These are phyloP conservation scores for Cheilosia vernalis DNA, from an alignment of 2,888 invertebrate genomes.

Conservation along the genomic window DNA sequence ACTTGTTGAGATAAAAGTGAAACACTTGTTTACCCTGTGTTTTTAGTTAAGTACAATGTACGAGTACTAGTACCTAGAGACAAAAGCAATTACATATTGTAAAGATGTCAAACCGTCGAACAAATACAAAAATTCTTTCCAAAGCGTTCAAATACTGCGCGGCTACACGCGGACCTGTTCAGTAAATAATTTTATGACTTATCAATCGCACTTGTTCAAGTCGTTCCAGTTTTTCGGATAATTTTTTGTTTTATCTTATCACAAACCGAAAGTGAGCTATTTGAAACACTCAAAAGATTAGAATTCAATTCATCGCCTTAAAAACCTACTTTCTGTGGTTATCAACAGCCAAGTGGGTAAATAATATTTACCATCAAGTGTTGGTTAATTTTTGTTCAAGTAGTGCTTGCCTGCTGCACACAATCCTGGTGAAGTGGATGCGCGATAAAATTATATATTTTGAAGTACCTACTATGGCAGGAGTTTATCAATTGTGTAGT, in stretches of 20 bases:
- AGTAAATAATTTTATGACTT: too few relatives aligned
- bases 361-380: not conserved
- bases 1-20: too few relatives aligned
- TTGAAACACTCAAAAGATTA: not conserved
- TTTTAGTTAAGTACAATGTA: too few relatives aligned
- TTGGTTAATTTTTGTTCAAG: constrained; percentile 1
- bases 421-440: not conserved
- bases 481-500: too few relatives aligned
- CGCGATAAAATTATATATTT: not conserved
- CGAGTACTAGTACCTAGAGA: too few relatives aligned
- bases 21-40: not conserved
- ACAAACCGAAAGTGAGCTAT: not conserved
- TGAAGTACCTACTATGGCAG: too few relatives aligned
- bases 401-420: not conserved
- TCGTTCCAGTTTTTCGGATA: not conserved
- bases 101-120: too few relatives aligned
- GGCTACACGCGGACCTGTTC: accelerated
- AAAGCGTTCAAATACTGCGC: too few relatives aligned
- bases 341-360: not conserved
- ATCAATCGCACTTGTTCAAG: too few relatives aligned
- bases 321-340: constrained; percentile 7
- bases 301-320: not conserved
- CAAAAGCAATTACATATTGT: too few relatives aligned
- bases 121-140: too few relatives aligned
- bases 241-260: constrained; percentile 6